Conservation (phyloP, 2,797 vertebrate genomes). For the Erpetoichthys calabaricus region DNA sequence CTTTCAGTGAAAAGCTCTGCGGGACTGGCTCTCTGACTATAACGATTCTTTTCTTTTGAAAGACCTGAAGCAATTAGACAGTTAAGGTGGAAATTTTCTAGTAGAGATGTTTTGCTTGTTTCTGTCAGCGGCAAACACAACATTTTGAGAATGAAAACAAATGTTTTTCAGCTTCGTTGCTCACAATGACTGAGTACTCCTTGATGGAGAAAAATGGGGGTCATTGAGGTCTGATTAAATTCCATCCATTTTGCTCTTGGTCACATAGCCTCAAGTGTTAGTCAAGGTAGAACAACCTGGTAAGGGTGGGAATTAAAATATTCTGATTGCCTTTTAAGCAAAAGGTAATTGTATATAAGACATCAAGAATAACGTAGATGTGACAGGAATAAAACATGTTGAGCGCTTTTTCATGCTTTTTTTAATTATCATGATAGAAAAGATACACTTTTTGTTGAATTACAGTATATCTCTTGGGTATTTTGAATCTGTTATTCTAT, state of each 20-base stretch:
- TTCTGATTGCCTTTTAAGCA: slow-evolving; percentile 18
- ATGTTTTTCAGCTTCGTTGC: slow-evolving; percentile 7
- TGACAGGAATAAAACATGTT: too few species aligned
- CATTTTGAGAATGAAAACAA: slow-evolving; percentile 5
- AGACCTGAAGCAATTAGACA: slow-evolving; percentile 7
- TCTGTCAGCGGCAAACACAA: slow-evolving; percentile 1
- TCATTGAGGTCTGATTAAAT: slow-evolving; percentile 6
- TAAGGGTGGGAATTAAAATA: neutral
- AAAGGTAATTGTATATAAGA: neutral
- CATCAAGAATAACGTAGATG: too few species aligned
- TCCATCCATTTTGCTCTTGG: slow-evolving; percentile 2
- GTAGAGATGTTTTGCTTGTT: slow-evolving; percentile 1
- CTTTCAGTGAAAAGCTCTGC: slow-evolving; percentile 22
- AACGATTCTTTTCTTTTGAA: neutral
- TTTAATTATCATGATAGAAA: too few species aligned
- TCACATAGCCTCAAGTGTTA: neutral
- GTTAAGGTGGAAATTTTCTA: slow-evolving; percentile 7
- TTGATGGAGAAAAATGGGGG: slow-evolving; percentile 8
- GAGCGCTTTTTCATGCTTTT: too few species aligned
- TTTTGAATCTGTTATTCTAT: too few species aligned
- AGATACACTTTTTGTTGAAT: too few species aligned
- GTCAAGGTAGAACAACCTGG: slow-evolving; percentile 1
- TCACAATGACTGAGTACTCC: slow-evolving; percentile 3
- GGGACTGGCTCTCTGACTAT: slow-evolving; percentile 1
- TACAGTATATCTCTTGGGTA: too few species aligned